Conservation (phyloP, 2,888 invertebrate species). For the Chymomyza procnemis region DNA sequence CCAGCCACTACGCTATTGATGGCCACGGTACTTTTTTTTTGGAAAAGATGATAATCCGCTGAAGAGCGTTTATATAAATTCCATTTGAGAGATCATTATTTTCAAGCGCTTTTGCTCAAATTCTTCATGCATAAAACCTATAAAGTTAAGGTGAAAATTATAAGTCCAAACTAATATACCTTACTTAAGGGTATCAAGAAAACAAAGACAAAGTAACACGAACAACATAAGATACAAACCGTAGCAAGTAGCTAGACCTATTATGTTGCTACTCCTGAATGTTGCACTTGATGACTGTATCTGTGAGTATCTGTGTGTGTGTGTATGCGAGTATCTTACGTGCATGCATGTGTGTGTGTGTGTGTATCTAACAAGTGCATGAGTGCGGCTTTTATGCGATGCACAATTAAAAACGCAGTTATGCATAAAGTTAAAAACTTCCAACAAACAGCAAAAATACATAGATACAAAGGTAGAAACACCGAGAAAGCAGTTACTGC, state of each 20-base stretch:
- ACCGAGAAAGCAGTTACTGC: slow-evolving; percentile 6
- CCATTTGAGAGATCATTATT: too few relatives aligned
- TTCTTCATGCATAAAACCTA: too few relatives aligned
- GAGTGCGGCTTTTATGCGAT: slow-evolving; percentile 68
- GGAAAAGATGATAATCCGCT: too few relatives aligned
- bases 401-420: slow-evolving; percentile 73
- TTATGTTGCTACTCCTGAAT: slow-evolving; percentile 23
- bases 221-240: not conserved
- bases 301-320: not conserved
- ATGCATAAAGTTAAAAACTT: slow-evolving; percentile 34
- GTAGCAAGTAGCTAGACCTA: not conserved
- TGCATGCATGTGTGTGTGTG: slow-evolving; percentile 10
- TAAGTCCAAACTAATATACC: not conserved
- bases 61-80: too few relatives aligned
- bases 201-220: too few relatives aligned
- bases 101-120: too few relatives aligned
- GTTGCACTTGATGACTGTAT: slow-evolving; percentile 26
- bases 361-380: slow-evolving; percentile 52
- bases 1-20: too few relatives aligned
- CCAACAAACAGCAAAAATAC: not conserved
- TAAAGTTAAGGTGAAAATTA: too few relatives aligned
- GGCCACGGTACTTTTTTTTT: too few relatives aligned
- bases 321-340: not conserved
- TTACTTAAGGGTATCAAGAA: not conserved
- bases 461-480: too few relatives aligned